phyloP scores from a whole-genome alignment of 2,113 vertebrate species.

The Mus pahari region DNA sequence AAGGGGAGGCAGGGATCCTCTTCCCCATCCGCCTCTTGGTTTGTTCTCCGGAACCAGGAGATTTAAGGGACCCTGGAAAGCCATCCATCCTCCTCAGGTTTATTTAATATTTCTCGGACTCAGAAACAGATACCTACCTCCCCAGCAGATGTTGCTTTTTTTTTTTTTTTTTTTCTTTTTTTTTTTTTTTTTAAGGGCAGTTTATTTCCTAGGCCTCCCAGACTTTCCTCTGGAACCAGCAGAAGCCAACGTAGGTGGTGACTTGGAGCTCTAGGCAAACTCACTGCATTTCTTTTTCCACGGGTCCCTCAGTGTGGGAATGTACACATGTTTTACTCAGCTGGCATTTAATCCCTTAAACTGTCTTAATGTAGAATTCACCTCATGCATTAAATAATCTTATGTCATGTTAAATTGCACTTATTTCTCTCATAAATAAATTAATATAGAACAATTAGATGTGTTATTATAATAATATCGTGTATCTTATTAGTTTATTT shows the following conservation, averaged over 20 bases:
- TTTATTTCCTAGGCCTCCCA: slow-evolving; percentile 81
- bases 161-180: slow-evolving; percentile 63
- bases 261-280: slow-evolving; percentile 41
- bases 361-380: slow-evolving; percentile 75
- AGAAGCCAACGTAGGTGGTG: slow-evolving; percentile 16
- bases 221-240: slow-evolving; percentile 57
- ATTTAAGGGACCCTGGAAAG: slow-evolving; percentile 84
- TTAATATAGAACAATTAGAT: slow-evolving; percentile 83
- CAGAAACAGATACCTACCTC: slow-evolving; percentile 83
- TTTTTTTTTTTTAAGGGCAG: slow-evolving; percentile 75
- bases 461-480: slow-evolving; percentile 77
- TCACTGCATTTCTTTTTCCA: not conserved
- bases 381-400: slow-evolving; percentile 78
- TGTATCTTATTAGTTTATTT: slow-evolving; percentile 82
- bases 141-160: slow-evolving; percentile 78
- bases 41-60: slow-evolving; percentile 37
- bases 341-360: slow-evolving; percentile 73
- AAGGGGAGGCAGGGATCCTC: slow-evolving; percentile 48
- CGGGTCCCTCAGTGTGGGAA: slow-evolving; percentile 16
- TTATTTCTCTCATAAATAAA: slow-evolving; percentile 80
- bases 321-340: slow-evolving; percentile 55
- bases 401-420: slow-evolving; percentile 79
- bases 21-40: slow-evolving; percentile 57
- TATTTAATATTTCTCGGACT: slow-evolving; percentile 86
- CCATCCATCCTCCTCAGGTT: slow-evolving; percentile 86